Conservation (phyloP, 35 echinoderm and acorn worm species). For the Hemicentrotus pulcherrimus region DNA sequence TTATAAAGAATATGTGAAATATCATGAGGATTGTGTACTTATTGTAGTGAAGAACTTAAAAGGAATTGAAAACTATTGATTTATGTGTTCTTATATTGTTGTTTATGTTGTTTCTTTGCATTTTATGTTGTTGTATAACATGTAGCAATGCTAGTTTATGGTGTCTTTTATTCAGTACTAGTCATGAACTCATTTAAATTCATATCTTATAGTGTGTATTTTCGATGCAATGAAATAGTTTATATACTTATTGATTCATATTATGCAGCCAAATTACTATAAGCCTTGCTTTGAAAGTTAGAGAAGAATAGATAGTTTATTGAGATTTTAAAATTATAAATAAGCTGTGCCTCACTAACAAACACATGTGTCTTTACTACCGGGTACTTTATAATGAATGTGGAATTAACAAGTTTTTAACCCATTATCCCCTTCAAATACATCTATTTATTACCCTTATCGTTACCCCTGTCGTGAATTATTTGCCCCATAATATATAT, state of each 20-base stretch:
- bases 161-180: constrained; percentile 12
- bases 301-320: not conserved
- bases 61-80: not conserved
- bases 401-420: not conserved
- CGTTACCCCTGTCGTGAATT: too few relatives aligned
- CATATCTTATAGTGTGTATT: not conserved
- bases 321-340: not conserved
- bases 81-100: not conserved
- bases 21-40: not conserved
- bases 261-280: not conserved
- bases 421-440: not conserved
- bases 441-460: too few relatives aligned
- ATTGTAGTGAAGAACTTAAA: not conserved
- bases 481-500: too few relatives aligned
- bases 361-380: not conserved
- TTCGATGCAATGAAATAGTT: not conserved
- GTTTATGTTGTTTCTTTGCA: not conserved
- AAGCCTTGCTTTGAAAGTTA: not conserved
- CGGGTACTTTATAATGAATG: not conserved
- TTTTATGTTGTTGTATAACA: not conserved
- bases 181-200: not conserved
- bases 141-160: not conserved
- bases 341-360: not conserved
- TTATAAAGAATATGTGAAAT: too few relatives aligned
- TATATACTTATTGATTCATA: not conserved